Base-by-base conservation (phyloP, 2,888 invertebrate species). In the Lycophotia porphyrea region DNA sequence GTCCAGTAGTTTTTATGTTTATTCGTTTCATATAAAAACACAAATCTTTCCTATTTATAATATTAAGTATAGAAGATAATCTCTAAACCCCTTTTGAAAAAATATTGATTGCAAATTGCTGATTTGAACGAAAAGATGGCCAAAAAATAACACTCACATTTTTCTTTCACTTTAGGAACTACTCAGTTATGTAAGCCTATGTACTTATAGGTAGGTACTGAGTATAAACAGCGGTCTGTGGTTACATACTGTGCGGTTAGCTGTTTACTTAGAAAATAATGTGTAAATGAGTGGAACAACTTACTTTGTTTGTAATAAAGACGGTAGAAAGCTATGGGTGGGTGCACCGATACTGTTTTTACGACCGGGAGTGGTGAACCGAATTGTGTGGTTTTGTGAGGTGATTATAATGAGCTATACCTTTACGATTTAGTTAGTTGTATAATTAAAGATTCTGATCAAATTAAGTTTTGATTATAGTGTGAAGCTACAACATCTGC, bases 221-320 rank as follows among this genome's bases (percentile, higher is more conserved):
- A 21, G 47, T 49, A 81, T 68, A 74, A 69, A 70, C 61, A 34
- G 78, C 36, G 64, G 67, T 60, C 34, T 60, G 71, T 58, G 64
- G 78, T 55, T 31, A 55, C 49, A 71, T 58, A 67, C 34, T 27
- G 44, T 13, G 52, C 21, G 60, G 80, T 78, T 77, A 81, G 71
- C 69, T 60, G 65, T 36, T 64, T 65, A 69, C 71, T 72, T 34
- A 27, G 65, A 72, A 69, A 42, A 65, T 72, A 72, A 72, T 55
- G 72, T 61, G 64, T 79, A 79, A 81, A 72, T 79, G 60, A 72
- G 65, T 60, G 68, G 65, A 84, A 79, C 72, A 49, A 68, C 44
- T 64, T 55, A 63, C 73, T 60, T 9, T 61, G 78, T 55, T 64
- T 58, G 84, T 79, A 72, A 72, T 84, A 81, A 84, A 79, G 60